Base-by-base conservation (phyloP, 2,797 vertebrate species). In the Kryptopterus vitreolus region DNA sequence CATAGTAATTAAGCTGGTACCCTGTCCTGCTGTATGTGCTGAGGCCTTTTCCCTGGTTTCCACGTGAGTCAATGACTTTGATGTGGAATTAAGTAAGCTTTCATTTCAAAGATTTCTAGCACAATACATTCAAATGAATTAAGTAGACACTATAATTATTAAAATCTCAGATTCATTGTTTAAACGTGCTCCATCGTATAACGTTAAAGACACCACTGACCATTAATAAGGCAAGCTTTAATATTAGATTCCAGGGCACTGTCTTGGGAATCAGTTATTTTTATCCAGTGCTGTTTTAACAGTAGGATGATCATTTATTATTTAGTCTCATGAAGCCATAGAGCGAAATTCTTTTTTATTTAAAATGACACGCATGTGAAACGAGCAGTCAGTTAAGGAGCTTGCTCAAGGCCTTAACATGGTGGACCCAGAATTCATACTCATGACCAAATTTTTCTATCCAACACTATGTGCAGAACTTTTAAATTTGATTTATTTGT, bases 21-120 rank as follows among this genome's bases (percentile, higher is more conserved):
- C 96, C 3, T 99, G 98, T 88, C 97, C 96, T 1, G 94, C 97
- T 6, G 95, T 99, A 87, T 99, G 98, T 43, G 95, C 97, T 0
- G 95, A 98, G 77, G 98, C 98, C 81, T 98, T 98, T 92, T 95
- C 96, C 1, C 94, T 99, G 68, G 94, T 99, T 87, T 97, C 98
- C 81, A 96, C 96, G 98, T 99, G 91, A 97, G 96, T 33, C 48
- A 33, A 26, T 55, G 13, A 71, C 18, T 53, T 33, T 43, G 16
- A 33, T 18, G 29, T 31, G 20, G 11, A 29, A 5, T 57, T 20
- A 53, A 53, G 26, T 53, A 24, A 38, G 31, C 13, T 35, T 73
- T 58, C n/a, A 74, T 26, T 3, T 18, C 26, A 3, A n/a, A 16
- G 7, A 24, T 22, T 70, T 69, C 18, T 52, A 66, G 4, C 12